Base-by-base conservation (phyloP, 2,797 vertebrate genomes). In the Cichlasoma orientale region DNA sequence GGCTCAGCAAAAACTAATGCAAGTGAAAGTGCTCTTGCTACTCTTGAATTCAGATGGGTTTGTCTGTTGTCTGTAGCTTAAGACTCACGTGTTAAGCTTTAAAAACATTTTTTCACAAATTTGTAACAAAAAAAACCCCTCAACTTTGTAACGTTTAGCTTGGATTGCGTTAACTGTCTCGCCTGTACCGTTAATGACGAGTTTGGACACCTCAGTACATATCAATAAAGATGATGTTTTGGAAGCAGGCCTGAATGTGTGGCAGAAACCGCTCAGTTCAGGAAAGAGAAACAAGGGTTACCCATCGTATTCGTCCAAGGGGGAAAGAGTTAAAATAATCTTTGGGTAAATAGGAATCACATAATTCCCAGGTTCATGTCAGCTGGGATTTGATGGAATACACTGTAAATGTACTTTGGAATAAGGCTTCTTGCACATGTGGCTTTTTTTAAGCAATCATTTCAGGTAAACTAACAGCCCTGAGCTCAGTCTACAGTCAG, bases 401-500 rank as follows among this genome's bases (percentile, higher is more conserved):
- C 27, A 82, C 50, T 29, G 79, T 73, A 8, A 12, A 31, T 77
- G 71, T 33, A 18, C 70, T 81, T 82, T 70, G 41, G 59, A 71
- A 82, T 79, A 86, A 68, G 70, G 55, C 16, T 59, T 55, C 55
- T 74, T 77, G 77, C 69, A 55, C 74, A 74, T n/a, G 23, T 52
- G 80, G 41, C n/a, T 69, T 70, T 84, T 79, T 82, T 75, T 74
- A 58, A 77, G 72, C 83, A 82, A 84, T 87, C 82, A 89, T 74
- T 87, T 88, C 89, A 92, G 85, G 90, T 90, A 84, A 85, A 84
- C 74, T 77, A 84, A 92, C 87, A 86, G 89, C 88, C 91, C 69
- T n/a, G 3, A 91, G 90, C 88, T 83, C 58, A 68, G 82, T 90
- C 79, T 69, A 70, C 77, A 72, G 83, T 81, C 82, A 72, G 79